A percentile compares a stretch with the other conserved stretches of the same genome.
phyloP scores from a whole-genome alignment of 2,888 invertebrate genomes.

The Nycteola revayana region DNA sequence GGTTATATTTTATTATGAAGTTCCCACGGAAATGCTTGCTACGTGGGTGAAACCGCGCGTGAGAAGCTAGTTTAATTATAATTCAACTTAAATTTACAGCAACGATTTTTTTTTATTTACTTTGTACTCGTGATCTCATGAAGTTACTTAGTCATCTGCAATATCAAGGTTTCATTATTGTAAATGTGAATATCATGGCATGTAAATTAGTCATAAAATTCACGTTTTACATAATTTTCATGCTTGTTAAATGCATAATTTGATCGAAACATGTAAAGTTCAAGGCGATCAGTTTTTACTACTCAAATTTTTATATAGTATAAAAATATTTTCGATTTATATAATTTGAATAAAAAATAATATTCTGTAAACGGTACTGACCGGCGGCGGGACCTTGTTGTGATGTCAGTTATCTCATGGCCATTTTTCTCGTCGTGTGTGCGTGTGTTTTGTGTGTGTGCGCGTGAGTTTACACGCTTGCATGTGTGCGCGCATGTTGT shows the following conservation, averaged over 20 bases:
- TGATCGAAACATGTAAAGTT: conserved; percentile 18
- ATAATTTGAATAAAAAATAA: conserved; percentile 1
- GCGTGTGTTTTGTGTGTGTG: conserved; percentile 19
- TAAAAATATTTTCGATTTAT: too few species aligned
- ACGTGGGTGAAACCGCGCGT: too few species aligned
- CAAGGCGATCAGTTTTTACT: conserved; percentile 28
- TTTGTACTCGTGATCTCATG: too few species aligned
- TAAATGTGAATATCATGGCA: conserved; percentile 6
- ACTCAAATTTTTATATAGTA: too few species aligned
- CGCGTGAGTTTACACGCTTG: conserved; percentile 25
- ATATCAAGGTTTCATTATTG: conserved; percentile 3
- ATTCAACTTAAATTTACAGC: too few species aligned
- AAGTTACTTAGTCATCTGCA: too few species aligned
- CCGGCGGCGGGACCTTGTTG: conserved; percentile 66
- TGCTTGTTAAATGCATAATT: conserved; percentile 15
- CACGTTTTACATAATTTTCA: too few species aligned
- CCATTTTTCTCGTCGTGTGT: conserved; percentile 44
- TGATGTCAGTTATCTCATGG: conserved; percentile 79
- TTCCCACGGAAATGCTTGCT: too few species aligned
- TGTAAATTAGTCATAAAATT: too few species aligned
- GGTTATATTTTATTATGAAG: too few species aligned
- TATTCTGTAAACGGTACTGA: conserved; percentile 54
- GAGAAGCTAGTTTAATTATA: too few species aligned
- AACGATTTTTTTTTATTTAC: too few species aligned
- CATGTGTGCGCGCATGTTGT: conserved; percentile 32